Base-by-base conservation (phyloP, 2,888 invertebrate species). In the Galerucella pusilla region DNA sequence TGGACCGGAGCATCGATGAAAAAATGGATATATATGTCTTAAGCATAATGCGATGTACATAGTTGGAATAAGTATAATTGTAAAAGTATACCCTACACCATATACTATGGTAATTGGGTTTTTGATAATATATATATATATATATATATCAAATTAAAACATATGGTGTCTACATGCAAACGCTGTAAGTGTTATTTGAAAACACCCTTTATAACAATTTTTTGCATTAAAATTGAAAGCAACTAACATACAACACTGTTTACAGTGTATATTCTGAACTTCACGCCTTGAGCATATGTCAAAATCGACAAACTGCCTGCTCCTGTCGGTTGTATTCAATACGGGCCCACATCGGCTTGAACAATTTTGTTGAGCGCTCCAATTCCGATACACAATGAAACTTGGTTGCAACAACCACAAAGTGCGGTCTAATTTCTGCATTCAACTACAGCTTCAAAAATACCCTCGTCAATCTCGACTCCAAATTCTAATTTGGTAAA, bases 361-460 rank as follows among this genome's bases (percentile, higher is more conserved):
- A 57, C 16, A 57, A 57, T 57, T 57, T 57, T 57, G 57, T 16
- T 57, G n/a, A 16, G 57, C 20, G 16, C 57, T 16, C 57, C 57
- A 57, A 57, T 57, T 16, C 57, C 57, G 16, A 20, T 57, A 57
- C 20, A 57, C 57, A 57, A 57, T 57, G 57, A 57, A 57, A 57
- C 57, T 57, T 57, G 57, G 57, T 57, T 57, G 57, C 57, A 57
- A 16, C 57, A 16, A 6, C 16, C 57, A 57, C 57, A 57, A 57
- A 57, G 20, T 57, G 20, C 57, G 57, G 57, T 57, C 16, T 7
- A 57, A 9, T 16, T 57, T 20, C 57, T 57, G 57, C 57, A 16
- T 57, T 20, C 57, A 57, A 10, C 57, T 20, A 16, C 57, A 57
- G 14, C 49, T 14, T 49, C 49, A 49, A 49, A 57, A 54, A 57